Evolutionary conservation across 2,888 invertebrate species (phyloP).

Genomic region (Heteromurus nitidus): DNA sequence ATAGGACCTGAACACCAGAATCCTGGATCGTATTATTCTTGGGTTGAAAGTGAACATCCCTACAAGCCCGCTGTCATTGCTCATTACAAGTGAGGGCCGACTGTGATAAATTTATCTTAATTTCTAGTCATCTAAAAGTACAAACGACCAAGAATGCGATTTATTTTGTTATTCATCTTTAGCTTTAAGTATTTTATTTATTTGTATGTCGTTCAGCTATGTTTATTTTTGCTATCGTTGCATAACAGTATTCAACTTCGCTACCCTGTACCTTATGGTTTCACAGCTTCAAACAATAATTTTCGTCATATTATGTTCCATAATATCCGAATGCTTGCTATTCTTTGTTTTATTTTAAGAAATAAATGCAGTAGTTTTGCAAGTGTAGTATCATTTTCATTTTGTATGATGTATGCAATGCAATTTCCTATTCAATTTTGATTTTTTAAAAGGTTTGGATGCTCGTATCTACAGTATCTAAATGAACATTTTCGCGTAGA

Average conservation of each 20-base stretch:
- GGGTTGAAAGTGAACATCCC: constrained; percentile 97
- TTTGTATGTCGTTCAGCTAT: background rate
- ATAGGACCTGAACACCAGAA: constrained; percentile 49
- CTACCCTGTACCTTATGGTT: background rate
- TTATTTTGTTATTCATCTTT: background rate
- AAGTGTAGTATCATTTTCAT: too few species aligned
- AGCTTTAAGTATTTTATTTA: background rate
- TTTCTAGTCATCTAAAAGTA: constrained; percentile 11
- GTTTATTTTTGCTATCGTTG: background rate
- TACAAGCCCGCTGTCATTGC: constrained; percentile 92
- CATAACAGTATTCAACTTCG: too few species aligned
- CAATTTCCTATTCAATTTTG: too few species aligned
- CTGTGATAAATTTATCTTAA: background rate
- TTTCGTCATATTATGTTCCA: too few species aligned
- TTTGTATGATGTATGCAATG: too few species aligned
- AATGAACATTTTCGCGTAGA: too few species aligned
- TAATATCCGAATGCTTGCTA: too few species aligned
- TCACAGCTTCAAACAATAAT: too few species aligned
- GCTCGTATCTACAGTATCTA: too few species aligned
- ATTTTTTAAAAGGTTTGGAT: too few species aligned
- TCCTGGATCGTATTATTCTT: constrained; percentile 87
- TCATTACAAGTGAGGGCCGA: constrained; percentile 82
- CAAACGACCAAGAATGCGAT: background rate
- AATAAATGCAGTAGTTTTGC: too few species aligned
- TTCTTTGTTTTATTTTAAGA: too few species aligned